A percentile compares a stretch with the other conserved stretches of the same genome.
phyloP scores from a whole-genome alignment of 2,113 vertebrate genomes.

The Gallinago media region DNA sequence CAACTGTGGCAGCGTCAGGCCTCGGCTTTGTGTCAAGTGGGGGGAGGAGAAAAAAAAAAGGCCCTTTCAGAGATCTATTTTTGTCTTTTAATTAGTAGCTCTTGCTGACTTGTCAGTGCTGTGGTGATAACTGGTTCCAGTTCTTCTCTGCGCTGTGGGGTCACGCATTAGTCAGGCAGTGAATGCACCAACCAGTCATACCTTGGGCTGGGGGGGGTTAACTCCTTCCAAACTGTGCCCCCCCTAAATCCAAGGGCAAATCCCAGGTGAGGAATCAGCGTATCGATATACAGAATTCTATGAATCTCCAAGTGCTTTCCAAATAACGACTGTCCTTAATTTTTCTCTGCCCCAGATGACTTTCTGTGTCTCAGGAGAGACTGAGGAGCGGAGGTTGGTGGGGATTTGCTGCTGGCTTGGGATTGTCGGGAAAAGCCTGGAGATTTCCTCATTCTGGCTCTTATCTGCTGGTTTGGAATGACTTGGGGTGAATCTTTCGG shows the following conservation, averaged over 20 bases:
- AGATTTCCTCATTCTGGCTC: not conserved
- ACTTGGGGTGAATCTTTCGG: not conserved
- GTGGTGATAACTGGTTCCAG: conserved; percentile 4
- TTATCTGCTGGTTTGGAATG: not conserved
- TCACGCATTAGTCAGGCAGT: not conserved
- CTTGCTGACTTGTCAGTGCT: conserved; percentile 1
- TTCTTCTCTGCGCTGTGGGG: not conserved
- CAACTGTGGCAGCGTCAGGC: fast-evolving
- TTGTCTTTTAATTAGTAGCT: conserved; percentile 49
- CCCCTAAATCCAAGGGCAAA: not conserved
- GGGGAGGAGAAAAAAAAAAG: not conserved
- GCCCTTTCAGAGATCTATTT: conserved; percentile 47
- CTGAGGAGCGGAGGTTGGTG: not conserved
- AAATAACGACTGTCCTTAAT: not conserved
- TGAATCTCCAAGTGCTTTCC: not conserved
- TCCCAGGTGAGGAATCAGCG: fast-evolving
- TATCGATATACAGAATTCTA: fast-evolving
- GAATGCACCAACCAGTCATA: not conserved
- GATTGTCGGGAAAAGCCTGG: not conserved
- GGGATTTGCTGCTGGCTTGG: not conserved
- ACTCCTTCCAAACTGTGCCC: not conserved
- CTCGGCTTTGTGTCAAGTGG: not conserved
- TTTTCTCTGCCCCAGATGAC: not conserved
- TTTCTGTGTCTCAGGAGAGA: fast-evolving
- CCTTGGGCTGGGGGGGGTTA: not conserved